Conservation (phyloP, 2,797 vertebrate genomes). For the Melanotaenia boesemani region DNA sequence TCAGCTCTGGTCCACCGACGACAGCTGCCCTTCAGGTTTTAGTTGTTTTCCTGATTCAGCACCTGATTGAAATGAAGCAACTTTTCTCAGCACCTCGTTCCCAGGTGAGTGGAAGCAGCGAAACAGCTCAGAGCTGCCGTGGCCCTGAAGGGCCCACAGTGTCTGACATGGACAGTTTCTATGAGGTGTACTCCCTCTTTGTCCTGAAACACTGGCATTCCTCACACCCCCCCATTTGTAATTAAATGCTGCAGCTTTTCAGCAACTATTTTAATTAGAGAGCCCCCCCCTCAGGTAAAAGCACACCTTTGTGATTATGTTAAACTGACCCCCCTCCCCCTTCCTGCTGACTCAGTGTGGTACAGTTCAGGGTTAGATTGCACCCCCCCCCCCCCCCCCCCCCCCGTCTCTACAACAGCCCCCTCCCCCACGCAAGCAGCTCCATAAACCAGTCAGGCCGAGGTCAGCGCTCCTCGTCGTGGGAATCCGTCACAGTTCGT, state of each 20-base stretch:
- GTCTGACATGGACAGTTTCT: too few species aligned
- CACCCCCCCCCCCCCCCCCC: constrained; percentile 28
- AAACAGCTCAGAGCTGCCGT: too few species aligned
- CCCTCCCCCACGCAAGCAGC: constrained; percentile 14
- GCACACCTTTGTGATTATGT: constrained; percentile 65
- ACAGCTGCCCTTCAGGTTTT: too few species aligned
- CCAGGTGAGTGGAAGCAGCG: too few species aligned
- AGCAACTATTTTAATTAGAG: constrained; percentile 66
- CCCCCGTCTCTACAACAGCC: constrained; percentile 21
- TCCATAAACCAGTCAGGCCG: constrained; percentile 52
- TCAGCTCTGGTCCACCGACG: too few species aligned
- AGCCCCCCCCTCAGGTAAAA: constrained; percentile 40
- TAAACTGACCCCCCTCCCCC: neutral
- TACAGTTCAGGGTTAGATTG: constrained; percentile 41
- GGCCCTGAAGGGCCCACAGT: too few species aligned
- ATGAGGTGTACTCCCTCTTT: too few species aligned
- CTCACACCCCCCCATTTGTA: constrained; percentile 25
- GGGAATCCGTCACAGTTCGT: constrained; percentile 12
- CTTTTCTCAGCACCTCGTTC: too few species aligned
- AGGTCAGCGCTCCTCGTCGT: constrained; percentile 31
- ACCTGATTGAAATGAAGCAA: too few species aligned
- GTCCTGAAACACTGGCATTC: constrained; percentile 21
- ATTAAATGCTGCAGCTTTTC: constrained; percentile 46
- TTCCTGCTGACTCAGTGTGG: constrained; percentile 18
- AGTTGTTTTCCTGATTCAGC: too few species aligned